Conservation (phyloP, 2,797 vertebrate species). For the Rhinella marina region DNA sequence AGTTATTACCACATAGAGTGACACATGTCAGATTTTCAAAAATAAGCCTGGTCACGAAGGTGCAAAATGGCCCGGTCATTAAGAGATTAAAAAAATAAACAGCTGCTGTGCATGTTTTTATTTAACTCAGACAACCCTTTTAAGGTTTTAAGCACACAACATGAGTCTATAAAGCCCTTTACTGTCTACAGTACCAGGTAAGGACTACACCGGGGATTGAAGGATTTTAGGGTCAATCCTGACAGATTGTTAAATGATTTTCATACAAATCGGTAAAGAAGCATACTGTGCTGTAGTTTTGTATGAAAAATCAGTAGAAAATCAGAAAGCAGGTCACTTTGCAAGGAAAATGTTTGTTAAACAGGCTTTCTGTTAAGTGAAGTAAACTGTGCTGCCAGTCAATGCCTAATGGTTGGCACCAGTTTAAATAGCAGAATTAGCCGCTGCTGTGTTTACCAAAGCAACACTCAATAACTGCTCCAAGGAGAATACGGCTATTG, state of each 20-base stretch:
- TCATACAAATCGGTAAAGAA: not conserved
- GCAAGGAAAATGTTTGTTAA: slow-evolving; percentile 35
- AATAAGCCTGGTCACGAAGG: too few relatives aligned
- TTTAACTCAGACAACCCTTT: too few relatives aligned
- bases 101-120: too few relatives aligned
- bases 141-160: not conserved
- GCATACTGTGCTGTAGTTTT: not conserved
- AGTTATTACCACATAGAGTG: too few relatives aligned
- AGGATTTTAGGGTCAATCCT: not conserved
- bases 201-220: not conserved
- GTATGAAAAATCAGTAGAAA: not conserved
- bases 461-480: slow-evolving; percentile 53
- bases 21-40: too few relatives aligned
- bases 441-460: slow-evolving; percentile 55
- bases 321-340: slow-evolving; percentile 13
- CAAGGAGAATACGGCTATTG: slow-evolving; percentile 51
- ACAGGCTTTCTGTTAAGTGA: slow-evolving; percentile 43
- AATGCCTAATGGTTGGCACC: slow-evolving; percentile 35
- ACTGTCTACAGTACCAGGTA: not conserved
- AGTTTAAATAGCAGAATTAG: slow-evolving; percentile 47
- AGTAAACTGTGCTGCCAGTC: slow-evolving; percentile 39
- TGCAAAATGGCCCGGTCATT: too few relatives aligned
- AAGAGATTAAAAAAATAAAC: too few relatives aligned
- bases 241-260: not conserved
- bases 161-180: not conserved